Percentiles rank a stretch among this genome's conserved stretches.
Evolutionary conservation across 2,888 invertebrate species (phyloP).

Genomic region (Bellardia pandia): DNA sequence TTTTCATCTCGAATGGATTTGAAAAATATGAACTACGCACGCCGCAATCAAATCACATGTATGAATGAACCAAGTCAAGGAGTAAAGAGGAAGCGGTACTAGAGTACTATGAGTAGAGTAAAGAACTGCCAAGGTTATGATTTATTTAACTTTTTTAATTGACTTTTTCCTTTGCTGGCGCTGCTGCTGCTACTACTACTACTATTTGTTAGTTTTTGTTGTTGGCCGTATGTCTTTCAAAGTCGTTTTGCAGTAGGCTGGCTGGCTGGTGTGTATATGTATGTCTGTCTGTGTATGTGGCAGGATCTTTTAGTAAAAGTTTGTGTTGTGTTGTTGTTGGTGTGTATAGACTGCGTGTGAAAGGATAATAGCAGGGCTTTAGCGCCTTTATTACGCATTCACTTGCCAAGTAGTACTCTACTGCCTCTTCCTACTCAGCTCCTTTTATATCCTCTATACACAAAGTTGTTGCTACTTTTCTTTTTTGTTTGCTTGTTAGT

Average conservation of each 20-base stretch:
- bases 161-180: conserved; percentile 81
- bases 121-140: conserved; percentile 82
- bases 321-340: conserved; percentile 44
- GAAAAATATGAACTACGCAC: conserved; percentile 76
- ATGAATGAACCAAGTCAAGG: conserved; percentile 70
- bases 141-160: conserved; percentile 84
- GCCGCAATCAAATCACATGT: conserved; percentile 76
- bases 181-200: conserved; percentile 21
- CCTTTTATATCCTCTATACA: conserved; percentile 12
- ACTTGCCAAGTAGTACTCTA: conserved; percentile 70
- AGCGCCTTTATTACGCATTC: conserved; percentile 72
- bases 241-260: conserved; percentile 68
- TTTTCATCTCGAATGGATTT: conserved; percentile 62
- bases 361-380: conserved; percentile 76
- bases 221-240: conserved; percentile 50
- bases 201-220: conserved; percentile 20
- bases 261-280: conserved; percentile 15
- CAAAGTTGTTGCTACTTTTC: conserved; percentile 18
- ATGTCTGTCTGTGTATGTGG: conserved; percentile 42
- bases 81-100: conserved; percentile 47
- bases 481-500: neutral
- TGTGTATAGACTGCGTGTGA: conserved; percentile 79
- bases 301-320: conserved; percentile 70
- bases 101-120: conserved; percentile 47
- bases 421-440: conserved; percentile 32